Evolutionary conservation across 2,888 invertebrate species (phyloP), one percentile per base, ranked within the genome.

Genomic region (Leptopilina myrica): DNA sequence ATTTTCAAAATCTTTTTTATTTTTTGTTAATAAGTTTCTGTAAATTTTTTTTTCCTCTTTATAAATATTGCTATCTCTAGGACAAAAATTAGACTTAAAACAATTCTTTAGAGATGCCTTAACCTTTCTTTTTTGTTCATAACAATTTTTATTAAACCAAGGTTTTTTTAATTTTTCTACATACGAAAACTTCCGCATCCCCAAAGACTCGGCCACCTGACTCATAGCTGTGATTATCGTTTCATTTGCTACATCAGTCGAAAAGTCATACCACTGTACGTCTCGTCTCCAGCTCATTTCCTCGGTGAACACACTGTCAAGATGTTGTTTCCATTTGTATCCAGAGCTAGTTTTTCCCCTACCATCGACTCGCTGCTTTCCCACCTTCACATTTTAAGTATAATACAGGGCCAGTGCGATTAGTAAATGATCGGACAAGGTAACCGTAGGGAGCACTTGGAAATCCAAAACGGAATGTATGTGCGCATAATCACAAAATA

Each of bases 1-100:
- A 20, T 20, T 20, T 20, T 20, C 20, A 20, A 20, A 20, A 20
- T 20, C 20, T 20, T 20, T 84, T 85, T n/a, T 56, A 56, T 14
- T 56, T 56, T 5, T 56, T 12, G 5, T 12, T 56, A n/a, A 56
- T 56, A n/a, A 56, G 14, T 56, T 56, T 56, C n/a, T n/a, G 56
- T 56, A 56, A 56, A 56, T 0, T 56, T 56, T 56, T 14, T n/a
- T 56, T 56, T 56, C n/a, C n/a, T 56, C 56, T 56, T 56, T 56
- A 56, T 56, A 56, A 12, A n/a, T 56, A 56, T n/a, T 56, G 14
- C 14, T 56, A 56, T n/a, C 56, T n/a, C 2, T n/a, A 12, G 12
- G 56, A 56, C n/a, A 56, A 56, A 56, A 56, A 56, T 56, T n/a
- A 12, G 56, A 56, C 12, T 56, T 56, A 56, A 56, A 56, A 56